Base-by-base conservation (phyloP, 1,140 invertebrate genomes). In the Nymphalis io region DNA sequence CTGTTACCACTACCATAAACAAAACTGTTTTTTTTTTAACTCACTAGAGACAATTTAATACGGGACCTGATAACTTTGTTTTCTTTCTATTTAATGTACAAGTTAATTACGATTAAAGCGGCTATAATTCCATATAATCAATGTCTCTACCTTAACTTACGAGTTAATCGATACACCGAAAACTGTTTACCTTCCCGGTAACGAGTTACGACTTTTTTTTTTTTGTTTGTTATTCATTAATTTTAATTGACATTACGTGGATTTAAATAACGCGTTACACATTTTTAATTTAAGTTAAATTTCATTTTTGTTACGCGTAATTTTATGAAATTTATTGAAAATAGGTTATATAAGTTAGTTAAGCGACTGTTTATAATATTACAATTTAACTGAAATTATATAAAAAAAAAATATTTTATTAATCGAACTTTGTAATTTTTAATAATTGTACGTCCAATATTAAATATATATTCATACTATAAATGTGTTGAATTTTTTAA, bases 321-420 rank as follows among this genome's bases (percentile, higher is more conserved):
- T 77, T 74, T 79, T 66, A 38, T 60, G 33, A 66, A 61, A 68
- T 71, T 71, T 66, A 66, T 66, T 71, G 60, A 60, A 60, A 53
- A 66, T 71, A 71, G 63, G 58, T 68, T 55, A 48, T 70, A 84
- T 88, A 88, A 88, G 87, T 87, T 87, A 90, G 79, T 79, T 90
- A 88, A 87, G 85, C 58, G 75, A 83, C 80, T 83, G 77, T 86
- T 85, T 87, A 64, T 86, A 83, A 80, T 83, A 72, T 82, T 87
- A 86, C 75, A 78, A 79, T 77, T 76, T 72, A 74, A 71, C 64
- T 76, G 75, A 83, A 78, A 78, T 77, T 79, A 38, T 27, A 61
- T 69, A 68, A 67, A 74, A 69, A 78, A 64, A 80, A 81, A 81
- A 77, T 87, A 89, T 89, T 86, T 89, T 89, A 80, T 80, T 85